Evolutionary conservation across 2,797 vertebrate species (phyloP).

Genomic region (Peromyscus nudipes): DNA sequence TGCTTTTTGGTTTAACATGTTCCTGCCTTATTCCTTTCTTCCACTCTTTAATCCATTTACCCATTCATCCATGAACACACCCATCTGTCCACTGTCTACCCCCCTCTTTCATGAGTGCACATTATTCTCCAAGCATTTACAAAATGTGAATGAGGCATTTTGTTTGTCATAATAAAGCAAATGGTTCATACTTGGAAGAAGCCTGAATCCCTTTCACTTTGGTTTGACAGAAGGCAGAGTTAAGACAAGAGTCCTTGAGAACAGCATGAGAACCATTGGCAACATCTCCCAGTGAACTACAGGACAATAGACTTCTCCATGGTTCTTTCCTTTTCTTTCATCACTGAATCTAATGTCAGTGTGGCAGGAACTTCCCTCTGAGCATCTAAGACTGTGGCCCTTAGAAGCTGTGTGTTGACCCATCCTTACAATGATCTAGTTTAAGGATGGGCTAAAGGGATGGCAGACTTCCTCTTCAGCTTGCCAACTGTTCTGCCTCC

Average conservation of each 20-base stretch:
- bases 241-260: neutral
- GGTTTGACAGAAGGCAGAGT: neutral
- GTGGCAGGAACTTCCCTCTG: no score
- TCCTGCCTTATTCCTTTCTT: neutral
- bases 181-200: no score
- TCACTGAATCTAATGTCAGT: neutral
- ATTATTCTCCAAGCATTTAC: neutral
- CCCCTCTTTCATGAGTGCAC: neutral
- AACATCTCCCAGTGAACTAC: neutral
- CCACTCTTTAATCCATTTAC: neutral
- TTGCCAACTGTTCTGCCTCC: neutral
- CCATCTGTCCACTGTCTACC: neutral
- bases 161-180: neutral
- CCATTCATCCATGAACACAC: neutral
- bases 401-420: neutral
- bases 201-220: neutral
- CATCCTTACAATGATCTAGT: neutral
- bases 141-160: neutral
- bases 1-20: neutral
- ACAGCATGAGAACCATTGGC: no score
- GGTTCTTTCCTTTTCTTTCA: neutral
- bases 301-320: no score
- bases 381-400: no score
- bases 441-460: neutral
- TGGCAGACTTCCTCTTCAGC: no score